Percentiles rank a stretch among this genome's conserved stretches.
phyloP scores from a whole-genome alignment of 2,113 vertebrate genomes.

The Corvus cornix region DNA sequence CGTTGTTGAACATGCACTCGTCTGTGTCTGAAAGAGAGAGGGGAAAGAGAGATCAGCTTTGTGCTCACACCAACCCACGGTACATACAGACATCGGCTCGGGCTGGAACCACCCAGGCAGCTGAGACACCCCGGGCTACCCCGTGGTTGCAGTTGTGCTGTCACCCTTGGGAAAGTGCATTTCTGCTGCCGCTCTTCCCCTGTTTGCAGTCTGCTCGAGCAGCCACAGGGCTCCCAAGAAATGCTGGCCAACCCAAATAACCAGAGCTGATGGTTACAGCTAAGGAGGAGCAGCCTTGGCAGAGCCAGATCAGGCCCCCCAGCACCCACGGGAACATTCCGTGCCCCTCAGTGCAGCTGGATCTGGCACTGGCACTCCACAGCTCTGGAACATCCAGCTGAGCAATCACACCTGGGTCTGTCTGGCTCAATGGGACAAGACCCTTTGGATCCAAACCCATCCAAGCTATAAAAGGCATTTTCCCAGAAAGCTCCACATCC shows the following conservation, averaged over 20 bases:
- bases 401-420: rapidly evolving
- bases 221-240: not conserved
- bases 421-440: not conserved
- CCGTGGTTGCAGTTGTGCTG: not conserved
- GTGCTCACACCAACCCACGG: not conserved
- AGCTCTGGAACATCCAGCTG: not conserved
- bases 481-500: not conserved
- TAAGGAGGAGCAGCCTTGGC: not conserved
- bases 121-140: not conserved
- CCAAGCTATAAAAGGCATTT: not conserved
- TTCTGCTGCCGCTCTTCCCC: not conserved
- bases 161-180: not conserved
- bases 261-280: not conserved
- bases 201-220: not conserved
- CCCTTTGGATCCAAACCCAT: not conserved
- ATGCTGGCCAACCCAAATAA: not conserved
- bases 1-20: conserved; percentile 91
- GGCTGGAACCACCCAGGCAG: not conserved
- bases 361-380: rapidly evolving
- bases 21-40: conserved; percentile 72
- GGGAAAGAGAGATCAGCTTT: not conserved
- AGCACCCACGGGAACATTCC: rapidly evolving
- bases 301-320: not conserved
- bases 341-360: not conserved
- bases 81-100: rapidly evolving